These are phyloP conservation scores for Mixornis gularis DNA, from an alignment of 2,113 vertebrate genomes.

Conservation along the genomic window DNA sequence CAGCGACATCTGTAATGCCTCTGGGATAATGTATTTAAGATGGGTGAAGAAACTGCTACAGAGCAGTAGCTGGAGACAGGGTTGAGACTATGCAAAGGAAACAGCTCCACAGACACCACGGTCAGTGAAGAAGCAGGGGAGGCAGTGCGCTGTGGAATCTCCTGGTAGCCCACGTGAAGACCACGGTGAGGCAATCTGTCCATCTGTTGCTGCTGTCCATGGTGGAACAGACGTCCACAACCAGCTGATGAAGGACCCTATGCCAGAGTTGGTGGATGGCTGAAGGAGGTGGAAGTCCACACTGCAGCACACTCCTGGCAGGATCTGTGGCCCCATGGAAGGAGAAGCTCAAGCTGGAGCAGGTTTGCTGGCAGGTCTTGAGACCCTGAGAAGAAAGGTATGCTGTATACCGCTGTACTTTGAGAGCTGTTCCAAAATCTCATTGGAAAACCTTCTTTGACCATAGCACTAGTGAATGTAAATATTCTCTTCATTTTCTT, in stretches of 20 bases:
- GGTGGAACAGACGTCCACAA: background rate
- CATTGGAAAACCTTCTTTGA: background rate
- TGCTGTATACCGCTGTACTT: background rate
- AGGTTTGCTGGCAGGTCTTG: background rate
- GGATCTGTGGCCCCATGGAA: background rate
- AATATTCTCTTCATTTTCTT: background rate
- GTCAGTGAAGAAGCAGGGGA: background rate
- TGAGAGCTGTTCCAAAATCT: background rate
- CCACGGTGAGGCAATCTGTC: background rate
- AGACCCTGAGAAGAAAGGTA: background rate
- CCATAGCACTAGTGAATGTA: background rate
- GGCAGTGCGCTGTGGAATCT: accelerated
- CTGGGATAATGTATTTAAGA: background rate
- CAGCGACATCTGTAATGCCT: accelerated
- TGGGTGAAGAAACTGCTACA: background rate
- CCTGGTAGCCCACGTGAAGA: background rate
- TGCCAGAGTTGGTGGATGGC: background rate
- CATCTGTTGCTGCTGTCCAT: background rate
- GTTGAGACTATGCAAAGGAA: background rate
- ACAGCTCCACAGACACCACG: background rate
- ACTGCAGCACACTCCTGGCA: background rate
- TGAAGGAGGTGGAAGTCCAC: background rate
- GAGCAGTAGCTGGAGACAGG: background rate
- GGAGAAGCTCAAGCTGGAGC: background rate
- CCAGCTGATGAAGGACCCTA: background rate